Evolutionary conservation across 2,797 vertebrate species (phyloP).

Genomic region (Sebastes nivosus): DNA sequence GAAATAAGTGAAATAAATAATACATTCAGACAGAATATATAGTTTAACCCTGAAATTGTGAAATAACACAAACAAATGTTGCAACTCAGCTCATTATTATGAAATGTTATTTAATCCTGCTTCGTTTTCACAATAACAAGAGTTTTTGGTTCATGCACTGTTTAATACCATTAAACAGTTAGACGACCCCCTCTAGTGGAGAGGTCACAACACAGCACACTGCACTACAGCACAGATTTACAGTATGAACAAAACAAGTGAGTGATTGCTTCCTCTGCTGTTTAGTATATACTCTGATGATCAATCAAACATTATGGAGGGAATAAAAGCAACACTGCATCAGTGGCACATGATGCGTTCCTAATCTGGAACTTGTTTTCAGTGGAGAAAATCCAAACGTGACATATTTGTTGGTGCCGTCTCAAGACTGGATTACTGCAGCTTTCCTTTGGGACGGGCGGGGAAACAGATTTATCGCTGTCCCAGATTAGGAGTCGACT

Average conservation of each 20-base stretch:
- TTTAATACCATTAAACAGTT: conserved; percentile 3
- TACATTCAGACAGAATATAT: not conserved
- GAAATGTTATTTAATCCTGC: not conserved
- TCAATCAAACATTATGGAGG: not conserved
- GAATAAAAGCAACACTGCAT: not conserved
- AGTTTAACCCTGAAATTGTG: not conserved
- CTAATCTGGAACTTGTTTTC: conserved; percentile 11
- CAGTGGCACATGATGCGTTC: not conserved
- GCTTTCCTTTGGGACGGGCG: conserved; percentile 34
- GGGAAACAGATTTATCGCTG: conserved; percentile 26
- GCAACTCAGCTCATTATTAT: not conserved
- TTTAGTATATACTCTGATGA: not conserved
- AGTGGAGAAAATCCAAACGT: conserved; percentile 21
- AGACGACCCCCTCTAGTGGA: conserved; percentile 68
- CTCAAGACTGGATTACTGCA: conserved; percentile 55
- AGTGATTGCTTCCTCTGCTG: not conserved
- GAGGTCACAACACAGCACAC: conserved; percentile 18
- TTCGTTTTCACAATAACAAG: not conserved
- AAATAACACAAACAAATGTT: not conserved
- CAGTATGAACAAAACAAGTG: not conserved
- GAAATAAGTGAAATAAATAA: not conserved
- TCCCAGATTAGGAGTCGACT: conserved; percentile 27
- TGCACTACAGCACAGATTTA: not conserved
- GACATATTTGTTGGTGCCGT: conserved; percentile 21
- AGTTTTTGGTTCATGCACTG: not conserved